Conservation (phyloP, 23 tunicate species). For the Halocynthia aurantium region DNA sequence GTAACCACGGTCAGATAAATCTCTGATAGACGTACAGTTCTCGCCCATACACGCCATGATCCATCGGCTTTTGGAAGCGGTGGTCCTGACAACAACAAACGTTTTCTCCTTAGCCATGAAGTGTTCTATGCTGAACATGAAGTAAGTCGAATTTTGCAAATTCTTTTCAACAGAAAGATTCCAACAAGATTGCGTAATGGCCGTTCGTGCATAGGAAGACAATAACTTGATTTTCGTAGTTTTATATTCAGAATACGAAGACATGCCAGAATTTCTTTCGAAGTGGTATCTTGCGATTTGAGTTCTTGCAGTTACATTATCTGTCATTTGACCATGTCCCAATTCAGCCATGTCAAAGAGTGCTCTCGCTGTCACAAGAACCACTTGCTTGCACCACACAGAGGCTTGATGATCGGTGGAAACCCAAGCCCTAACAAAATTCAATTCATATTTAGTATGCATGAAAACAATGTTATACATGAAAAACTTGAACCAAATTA, state of each 20-base stretch:
- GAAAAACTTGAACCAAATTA: not conserved
- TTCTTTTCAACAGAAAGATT: not conserved
- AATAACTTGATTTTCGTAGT: slow-evolving; percentile 25
- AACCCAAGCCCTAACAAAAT: slow-evolving; percentile 21
- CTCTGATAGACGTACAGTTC: slow-evolving; percentile 40
- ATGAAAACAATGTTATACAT: not conserved
- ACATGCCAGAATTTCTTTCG: slow-evolving; percentile 1
- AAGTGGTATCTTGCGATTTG: slow-evolving; percentile 41
- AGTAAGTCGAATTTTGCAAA: slow-evolving; percentile 26
- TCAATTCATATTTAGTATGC: not conserved
- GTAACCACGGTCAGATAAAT: slow-evolving; percentile 27
- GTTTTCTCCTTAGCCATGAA: slow-evolving; percentile 12
- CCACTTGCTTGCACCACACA: slow-evolving; percentile 91
- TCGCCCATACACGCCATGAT: slow-evolving; percentile 37
- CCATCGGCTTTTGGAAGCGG: slow-evolving; percentile 39
- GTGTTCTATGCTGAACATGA: slow-evolving; percentile 20
- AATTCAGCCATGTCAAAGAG: slow-evolving; percentile 44
- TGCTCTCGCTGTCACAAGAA: slow-evolving; percentile 46
- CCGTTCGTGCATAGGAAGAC: slow-evolving; percentile 18
- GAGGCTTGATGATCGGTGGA: slow-evolving; percentile 83
- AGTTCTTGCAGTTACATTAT: slow-evolving; percentile 22
- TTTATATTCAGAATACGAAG: not conserved
- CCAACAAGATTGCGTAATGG: slow-evolving; percentile 32
- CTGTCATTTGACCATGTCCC: slow-evolving; percentile 35
- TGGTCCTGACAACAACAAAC: slow-evolving; percentile 32